These are phyloP conservation scores for Drosophila crucigera DNA, from an alignment of 2,888 invertebrate species.

Conservation along the genomic window DNA sequence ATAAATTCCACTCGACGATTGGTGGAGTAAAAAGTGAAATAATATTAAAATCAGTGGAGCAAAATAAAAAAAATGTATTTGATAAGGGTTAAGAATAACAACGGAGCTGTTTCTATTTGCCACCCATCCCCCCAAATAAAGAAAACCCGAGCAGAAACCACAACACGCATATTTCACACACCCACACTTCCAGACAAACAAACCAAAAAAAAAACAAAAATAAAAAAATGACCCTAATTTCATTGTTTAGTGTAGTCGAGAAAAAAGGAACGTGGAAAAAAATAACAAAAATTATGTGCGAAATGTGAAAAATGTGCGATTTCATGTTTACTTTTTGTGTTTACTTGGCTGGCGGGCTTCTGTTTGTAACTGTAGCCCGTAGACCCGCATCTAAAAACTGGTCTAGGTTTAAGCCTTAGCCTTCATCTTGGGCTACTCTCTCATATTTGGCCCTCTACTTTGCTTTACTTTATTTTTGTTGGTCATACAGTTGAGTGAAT, in stretches of 20 bases:
- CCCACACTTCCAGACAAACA: constrained; percentile 13
- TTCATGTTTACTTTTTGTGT: constrained; percentile 64
- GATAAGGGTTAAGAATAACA: constrained; percentile 65
- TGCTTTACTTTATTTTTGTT: constrained; percentile 5
- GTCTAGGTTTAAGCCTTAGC: constrained; percentile 41
- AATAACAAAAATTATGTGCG: constrained; percentile 66
- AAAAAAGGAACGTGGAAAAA: constrained; percentile 19
- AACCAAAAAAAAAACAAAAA: constrained; percentile 11
- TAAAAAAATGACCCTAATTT: constrained; percentile 60
- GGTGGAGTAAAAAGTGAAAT: constrained; percentile 41
- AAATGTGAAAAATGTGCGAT: constrained; percentile 76
- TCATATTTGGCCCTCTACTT: constrained; percentile 33
- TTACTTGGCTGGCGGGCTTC: constrained; percentile 29
- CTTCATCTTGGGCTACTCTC: constrained; percentile 33
- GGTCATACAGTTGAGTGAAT: constrained; percentile 74
- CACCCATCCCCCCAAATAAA: not conserved
- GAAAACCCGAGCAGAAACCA: constrained; percentile 26
- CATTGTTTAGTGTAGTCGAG: constrained; percentile 54
- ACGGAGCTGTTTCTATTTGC: constrained; percentile 3
- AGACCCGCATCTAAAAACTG: constrained; percentile 29
- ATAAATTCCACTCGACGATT: constrained; percentile 42
- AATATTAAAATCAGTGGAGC: constrained; percentile 59
- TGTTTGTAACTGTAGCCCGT: constrained; percentile 16
- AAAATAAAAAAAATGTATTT: constrained; percentile 36
- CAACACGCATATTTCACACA: constrained; percentile 58